phyloP scores from a whole-genome alignment of 2,888 invertebrate species.

The Nomada ferruginata region DNA sequence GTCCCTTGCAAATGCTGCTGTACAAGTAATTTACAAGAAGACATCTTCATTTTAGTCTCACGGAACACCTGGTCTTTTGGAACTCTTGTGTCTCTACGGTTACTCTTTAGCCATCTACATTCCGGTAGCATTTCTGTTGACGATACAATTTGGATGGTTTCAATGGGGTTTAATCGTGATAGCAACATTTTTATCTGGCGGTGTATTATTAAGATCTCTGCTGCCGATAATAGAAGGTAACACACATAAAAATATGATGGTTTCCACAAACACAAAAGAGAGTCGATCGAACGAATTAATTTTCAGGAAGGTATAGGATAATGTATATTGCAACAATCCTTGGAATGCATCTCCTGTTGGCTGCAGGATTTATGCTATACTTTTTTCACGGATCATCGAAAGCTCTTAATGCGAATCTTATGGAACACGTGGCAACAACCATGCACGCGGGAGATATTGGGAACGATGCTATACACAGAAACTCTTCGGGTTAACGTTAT shows the following conservation, averaged over 20 bases:
- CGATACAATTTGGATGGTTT: constrained; percentile 91
- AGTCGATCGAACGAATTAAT: background rate
- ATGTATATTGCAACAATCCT: constrained; percentile 89
- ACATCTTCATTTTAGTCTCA: constrained; percentile 81
- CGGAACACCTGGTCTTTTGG: constrained; percentile 89
- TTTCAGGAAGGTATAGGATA: constrained; percentile 86
- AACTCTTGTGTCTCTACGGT: constrained; percentile 97
- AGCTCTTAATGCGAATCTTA: background rate
- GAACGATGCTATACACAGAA: background rate
- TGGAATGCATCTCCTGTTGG: constrained; percentile 91
- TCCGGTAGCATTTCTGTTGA: constrained; percentile 96
- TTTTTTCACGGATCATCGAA: constrained; percentile 88
- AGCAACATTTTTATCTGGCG: constrained; percentile 93
- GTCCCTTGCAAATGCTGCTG: background rate
- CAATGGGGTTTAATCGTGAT: constrained; percentile 95
- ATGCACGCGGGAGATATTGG: background rate
- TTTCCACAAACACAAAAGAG: background rate
- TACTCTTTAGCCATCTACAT: constrained; percentile 97
- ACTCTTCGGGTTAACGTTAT: constrained; percentile 1
- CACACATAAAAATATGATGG: background rate
- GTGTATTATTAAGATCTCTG: constrained; percentile 92
- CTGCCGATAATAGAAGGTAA: constrained; percentile 89
- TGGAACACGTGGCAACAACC: background rate
- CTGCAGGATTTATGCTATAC: constrained; percentile 94
- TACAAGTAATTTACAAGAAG: background rate